Evolutionary conservation across 2,797 vertebrate species (phyloP), one percentile per base, ranked within the genome.

Genomic region (Galago senegalensis): DNA sequence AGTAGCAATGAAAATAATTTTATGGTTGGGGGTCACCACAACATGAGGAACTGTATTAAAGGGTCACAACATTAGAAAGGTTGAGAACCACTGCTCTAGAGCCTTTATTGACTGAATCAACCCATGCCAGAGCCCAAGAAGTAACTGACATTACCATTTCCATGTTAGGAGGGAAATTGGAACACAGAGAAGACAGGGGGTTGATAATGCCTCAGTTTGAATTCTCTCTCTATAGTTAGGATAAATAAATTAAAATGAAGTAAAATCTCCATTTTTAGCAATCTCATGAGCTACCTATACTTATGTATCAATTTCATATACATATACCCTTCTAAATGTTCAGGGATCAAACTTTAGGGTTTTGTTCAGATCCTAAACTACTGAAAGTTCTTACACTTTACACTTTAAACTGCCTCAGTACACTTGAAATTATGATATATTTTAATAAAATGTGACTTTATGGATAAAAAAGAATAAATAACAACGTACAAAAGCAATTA

Each of bases 401-500:
- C 17, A 70, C 73, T 95, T 97, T 91, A 40, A 86, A 10, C 34
- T 46, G 1, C 11, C 7, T 75, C 7, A 3, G 5, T 83, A 37
- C 31, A 65, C 43, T 95, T 87, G 31, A 84, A 91, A 67, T 81
- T 89, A 58, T 31, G 7, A 8, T 40, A 58, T 80, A 40, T 82
- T 95, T 93, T 91, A 96, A 93, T 94, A 86, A 92, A 83, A 79
- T 67, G 11, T 87, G 53, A 11, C 75, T 94, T 87, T 79, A 70
- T 70, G 8, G 21, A 49, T 81, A 77, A 94, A 87, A 60, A 70
- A 84, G 9, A 60, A 60, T 84, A 75, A 91, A 25, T 84, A 21
- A 76, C 69, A 93, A 60, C 70, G 61, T 80, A 27, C 80, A 72
- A 95, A 56, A 21, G 0, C n/a, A 91, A 87, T 76, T 85, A 93